These are phyloP conservation scores for Mohoua ochrocephala DNA, from an alignment of 2,113 vertebrate genomes.

Conservation along the genomic window DNA sequence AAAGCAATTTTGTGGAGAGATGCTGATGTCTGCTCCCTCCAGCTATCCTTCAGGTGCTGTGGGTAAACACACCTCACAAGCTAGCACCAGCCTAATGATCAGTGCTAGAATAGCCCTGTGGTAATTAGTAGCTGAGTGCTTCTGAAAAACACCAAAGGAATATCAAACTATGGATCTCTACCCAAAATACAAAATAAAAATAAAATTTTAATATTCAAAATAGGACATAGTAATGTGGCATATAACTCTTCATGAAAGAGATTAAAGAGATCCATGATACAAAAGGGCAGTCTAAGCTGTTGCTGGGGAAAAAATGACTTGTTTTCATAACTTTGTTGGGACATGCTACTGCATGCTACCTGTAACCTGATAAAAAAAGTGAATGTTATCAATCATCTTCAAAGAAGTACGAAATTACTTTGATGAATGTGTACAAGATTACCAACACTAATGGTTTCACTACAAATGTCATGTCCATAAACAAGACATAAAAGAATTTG, in stretches of 20 bases:
- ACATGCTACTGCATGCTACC: background rate
- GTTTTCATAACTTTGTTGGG: background rate
- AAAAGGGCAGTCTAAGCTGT: background rate
- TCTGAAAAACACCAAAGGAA: background rate
- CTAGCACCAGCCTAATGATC: background rate
- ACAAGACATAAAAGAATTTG: constrained; percentile 18
- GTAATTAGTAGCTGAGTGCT: background rate
- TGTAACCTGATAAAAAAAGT: background rate
- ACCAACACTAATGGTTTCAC: background rate
- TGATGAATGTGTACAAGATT: background rate
- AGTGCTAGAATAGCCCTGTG: fast-evolving
- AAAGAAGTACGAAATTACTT: background rate
- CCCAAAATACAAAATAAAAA: background rate
- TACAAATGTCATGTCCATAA: background rate
- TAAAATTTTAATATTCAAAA: background rate
- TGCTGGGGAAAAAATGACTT: background rate
- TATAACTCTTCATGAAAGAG: background rate
- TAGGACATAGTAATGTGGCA: background rate
- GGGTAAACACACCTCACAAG: background rate
- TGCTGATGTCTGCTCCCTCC: background rate
- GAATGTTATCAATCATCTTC: constrained; percentile 10
- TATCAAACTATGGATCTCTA: background rate
- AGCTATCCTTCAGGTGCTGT: background rate
- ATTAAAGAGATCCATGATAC: background rate
- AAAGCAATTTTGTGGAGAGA: background rate